Conservation (phyloP, 2,888 invertebrate species). For the Escarpia spicata region DNA sequence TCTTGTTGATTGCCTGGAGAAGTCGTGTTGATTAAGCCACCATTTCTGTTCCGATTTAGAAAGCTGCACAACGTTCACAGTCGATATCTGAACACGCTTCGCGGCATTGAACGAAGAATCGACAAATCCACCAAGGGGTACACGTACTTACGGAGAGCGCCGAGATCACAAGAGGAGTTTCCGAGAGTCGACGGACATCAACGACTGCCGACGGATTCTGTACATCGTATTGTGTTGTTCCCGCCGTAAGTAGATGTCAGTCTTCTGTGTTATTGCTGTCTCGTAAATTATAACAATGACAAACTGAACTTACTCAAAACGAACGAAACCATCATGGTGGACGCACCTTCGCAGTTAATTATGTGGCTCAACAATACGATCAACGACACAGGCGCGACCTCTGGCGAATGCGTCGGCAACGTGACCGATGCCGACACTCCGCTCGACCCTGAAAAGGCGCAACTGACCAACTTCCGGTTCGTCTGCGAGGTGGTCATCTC, state of each 20-base stretch:
- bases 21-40: not conserved
- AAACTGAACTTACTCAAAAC: not conserved
- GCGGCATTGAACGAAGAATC: not conserved
- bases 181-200: constrained; percentile 1
- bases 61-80: not conserved
- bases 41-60: not conserved
- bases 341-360: not conserved
- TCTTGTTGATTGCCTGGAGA: not conserved
- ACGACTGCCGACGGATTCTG: not conserved
- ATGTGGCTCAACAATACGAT: not conserved
- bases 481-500: not conserved
- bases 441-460: not conserved
- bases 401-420: not conserved
- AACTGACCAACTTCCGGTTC: not conserved
- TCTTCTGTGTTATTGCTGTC: not conserved
- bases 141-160: not conserved
- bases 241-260: not conserved
- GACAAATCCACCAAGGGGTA: not conserved
- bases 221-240: not conserved
- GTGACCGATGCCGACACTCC: not conserved
- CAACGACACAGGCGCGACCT: not conserved
- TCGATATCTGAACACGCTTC: not conserved
- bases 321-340: not conserved
- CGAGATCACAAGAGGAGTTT: not conserved
- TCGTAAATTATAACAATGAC: not conserved